These are phyloP conservation scores for Crematogaster levior DNA, from an alignment of 2,888 invertebrate species.

Conservation along the genomic window DNA sequence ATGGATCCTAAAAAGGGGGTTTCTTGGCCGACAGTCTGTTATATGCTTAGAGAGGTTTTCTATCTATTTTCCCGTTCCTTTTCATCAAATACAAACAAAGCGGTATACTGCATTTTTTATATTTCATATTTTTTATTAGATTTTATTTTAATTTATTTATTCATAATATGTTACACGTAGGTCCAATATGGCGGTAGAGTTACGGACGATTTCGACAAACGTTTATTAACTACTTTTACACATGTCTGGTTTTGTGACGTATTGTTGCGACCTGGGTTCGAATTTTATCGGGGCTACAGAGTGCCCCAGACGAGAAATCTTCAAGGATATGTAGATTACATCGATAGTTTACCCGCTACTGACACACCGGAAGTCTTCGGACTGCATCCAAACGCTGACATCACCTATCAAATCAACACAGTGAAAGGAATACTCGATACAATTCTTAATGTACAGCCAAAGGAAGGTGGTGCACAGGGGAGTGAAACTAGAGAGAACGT, in stretches of 20 bases:
- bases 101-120: neutral
- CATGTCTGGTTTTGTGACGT: slow-evolving; percentile 98
- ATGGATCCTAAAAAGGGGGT: slow-evolving; percentile 99
- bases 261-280: slow-evolving; percentile 94
- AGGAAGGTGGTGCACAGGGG: slow-evolving; percentile 95
- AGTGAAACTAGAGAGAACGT: slow-evolving; percentile 97
- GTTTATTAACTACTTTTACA: slow-evolving; percentile 96
- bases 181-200: slow-evolving; percentile 95
- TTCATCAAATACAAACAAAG: neutral
- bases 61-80: neutral
- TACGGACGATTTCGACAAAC: slow-evolving; percentile 98
- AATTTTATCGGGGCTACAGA: slow-evolving; percentile 97
- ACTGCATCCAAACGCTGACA: slow-evolving; percentile 98
- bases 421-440: slow-evolving; percentile 97
- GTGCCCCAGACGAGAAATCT: slow-evolving; percentile 94
- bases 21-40: slow-evolving; percentile 98
- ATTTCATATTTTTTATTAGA: neutral
- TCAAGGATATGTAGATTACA: slow-evolving; percentile 94
- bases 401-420: slow-evolving; percentile 98
- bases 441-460: slow-evolving; percentile 98
- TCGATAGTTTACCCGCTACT: slow-evolving; percentile 93
- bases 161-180: slow-evolving; percentile 62
- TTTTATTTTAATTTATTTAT: neutral
- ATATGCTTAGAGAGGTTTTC: slow-evolving; percentile 97
- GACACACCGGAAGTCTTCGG: slow-evolving; percentile 99